phyloP scores from a whole-genome alignment of 2,797 vertebrate species.

The Lutjanus argentimaculatus region DNA sequence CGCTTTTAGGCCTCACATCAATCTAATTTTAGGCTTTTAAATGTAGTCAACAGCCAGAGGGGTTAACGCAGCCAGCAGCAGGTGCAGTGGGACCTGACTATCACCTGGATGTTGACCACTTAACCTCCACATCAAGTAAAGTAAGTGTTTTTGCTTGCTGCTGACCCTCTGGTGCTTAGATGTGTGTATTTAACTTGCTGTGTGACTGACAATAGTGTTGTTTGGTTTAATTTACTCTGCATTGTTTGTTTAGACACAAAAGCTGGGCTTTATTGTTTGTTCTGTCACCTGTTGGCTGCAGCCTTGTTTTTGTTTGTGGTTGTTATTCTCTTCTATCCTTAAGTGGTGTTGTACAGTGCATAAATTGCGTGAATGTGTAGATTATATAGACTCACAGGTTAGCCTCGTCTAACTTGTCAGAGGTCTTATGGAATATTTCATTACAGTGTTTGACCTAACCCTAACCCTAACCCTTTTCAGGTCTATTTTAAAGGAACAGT shows the following conservation, averaged over 20 bases:
- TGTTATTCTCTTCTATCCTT: too few species aligned
- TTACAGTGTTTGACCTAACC: background rate
- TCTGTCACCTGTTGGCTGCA: background rate
- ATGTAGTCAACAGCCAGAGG: background rate
- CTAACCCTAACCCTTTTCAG: too few species aligned
- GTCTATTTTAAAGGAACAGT: background rate
- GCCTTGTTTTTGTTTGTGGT: too few species aligned
- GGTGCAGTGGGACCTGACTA: slow-evolving; percentile 21
- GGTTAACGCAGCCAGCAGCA: background rate
- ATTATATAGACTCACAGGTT: background rate
- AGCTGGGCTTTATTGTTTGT: background rate
- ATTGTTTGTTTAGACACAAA: background rate
- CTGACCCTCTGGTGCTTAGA: background rate
- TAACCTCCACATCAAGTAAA: background rate
- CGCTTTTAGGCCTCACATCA: background rate
- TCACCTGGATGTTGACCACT: slow-evolving; percentile 15
- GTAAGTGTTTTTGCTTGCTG: slow-evolving; percentile 5
- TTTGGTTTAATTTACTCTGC: background rate
- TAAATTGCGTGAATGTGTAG: background rate
- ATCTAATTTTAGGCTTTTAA: background rate
- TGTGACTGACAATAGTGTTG: background rate
- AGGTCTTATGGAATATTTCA: too few species aligned
- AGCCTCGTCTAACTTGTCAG: background rate
- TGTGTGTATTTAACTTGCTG: background rate
- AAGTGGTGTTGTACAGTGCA: background rate